phyloP scores from a whole-genome alignment of 2,113 vertebrate genomes.

The Pluvialis apricaria region DNA sequence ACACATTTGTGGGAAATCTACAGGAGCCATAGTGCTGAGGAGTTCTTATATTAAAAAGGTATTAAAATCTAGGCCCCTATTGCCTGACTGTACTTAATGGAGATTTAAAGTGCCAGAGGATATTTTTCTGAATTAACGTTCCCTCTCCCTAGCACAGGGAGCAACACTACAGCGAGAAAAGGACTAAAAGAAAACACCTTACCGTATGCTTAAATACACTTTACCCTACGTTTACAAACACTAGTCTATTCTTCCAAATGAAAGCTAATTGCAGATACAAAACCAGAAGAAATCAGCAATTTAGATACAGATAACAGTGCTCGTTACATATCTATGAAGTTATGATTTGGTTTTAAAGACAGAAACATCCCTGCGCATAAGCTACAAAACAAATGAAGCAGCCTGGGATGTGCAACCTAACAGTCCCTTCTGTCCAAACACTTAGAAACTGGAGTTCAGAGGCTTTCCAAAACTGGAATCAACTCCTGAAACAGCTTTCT shows the following conservation, averaged over 20 bases:
- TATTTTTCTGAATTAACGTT: neutral
- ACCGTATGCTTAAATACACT: neutral
- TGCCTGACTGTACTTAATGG: neutral
- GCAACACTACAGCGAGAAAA: neutral
- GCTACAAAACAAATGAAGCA: neutral
- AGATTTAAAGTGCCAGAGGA: neutral
- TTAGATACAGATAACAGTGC: neutral
- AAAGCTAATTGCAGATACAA: neutral
- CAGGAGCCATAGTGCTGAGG: neutral
- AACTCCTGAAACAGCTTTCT: neutral
- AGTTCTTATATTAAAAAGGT: neutral
- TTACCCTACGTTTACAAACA: neutral
- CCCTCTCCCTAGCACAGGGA: neutral
- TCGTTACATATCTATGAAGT: neutral
- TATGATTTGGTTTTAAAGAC: neutral
- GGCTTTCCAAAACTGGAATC: neutral
- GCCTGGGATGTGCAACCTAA: neutral
- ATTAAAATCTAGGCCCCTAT: neutral
- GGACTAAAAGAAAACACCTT: neutral
- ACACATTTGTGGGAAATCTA: neutral
- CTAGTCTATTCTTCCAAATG: neutral
- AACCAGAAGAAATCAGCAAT: neutral
- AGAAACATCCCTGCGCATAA: neutral
- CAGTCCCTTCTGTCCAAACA: neutral
- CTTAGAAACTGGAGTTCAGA: neutral